phyloP scores from a whole-genome alignment of 2,113 vertebrate species.

The Girardinichthys multiradiatus region DNA sequence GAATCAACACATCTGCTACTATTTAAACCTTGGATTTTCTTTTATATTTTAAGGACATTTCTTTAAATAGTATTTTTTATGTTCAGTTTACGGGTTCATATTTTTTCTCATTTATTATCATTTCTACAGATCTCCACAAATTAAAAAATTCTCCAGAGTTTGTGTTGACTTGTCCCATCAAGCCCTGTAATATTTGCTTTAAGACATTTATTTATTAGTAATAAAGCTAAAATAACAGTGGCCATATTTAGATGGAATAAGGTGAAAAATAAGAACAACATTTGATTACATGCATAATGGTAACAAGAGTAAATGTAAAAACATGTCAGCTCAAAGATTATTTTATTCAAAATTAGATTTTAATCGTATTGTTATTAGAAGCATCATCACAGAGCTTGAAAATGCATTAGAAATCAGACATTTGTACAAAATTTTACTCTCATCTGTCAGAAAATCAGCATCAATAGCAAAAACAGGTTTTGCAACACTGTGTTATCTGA shows the following conservation, averaged over 20 bases:
- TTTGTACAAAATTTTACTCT: slow-evolving; percentile 4
- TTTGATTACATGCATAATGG: background rate
- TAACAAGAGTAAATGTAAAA: background rate
- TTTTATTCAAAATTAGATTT: slow-evolving; percentile 14
- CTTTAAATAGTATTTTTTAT: no score
- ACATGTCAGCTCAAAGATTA: background rate
- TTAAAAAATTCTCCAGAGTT: no score
- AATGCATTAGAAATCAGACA: slow-evolving; percentile 8
- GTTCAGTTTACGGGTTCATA: no score
- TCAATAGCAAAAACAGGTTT: background rate
- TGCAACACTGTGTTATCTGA: background rate
- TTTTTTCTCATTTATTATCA: no score
- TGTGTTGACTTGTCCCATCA: no score
- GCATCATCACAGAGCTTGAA: background rate
- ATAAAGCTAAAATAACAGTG: no score
- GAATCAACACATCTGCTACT: background rate
- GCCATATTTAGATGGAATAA: background rate
- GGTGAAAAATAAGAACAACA: background rate
- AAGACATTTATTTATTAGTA: background rate
- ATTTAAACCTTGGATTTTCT: background rate
- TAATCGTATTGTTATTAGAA: background rate
- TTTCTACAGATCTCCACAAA: no score
- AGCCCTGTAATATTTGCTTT: no score
- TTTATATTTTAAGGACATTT: no score
- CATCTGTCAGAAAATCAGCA: accelerated